phyloP scores from a whole-genome alignment of 1,140 invertebrate species.

The Heliconius himera region DNA sequence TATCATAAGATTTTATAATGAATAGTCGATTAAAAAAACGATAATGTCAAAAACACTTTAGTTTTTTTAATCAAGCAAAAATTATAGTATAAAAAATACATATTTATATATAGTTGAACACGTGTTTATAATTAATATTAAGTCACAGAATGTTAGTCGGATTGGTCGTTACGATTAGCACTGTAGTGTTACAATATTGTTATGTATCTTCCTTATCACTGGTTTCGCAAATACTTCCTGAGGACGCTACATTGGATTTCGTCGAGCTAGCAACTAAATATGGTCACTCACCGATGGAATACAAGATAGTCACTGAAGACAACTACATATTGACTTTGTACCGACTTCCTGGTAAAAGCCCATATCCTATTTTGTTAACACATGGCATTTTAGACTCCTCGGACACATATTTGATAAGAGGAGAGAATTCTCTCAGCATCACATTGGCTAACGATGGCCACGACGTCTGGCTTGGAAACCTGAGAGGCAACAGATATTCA shows the following conservation, averaged over 20 bases:
- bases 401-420: conserved; percentile 83
- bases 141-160: background rate
- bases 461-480: conserved; percentile 88
- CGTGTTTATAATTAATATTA: background rate
- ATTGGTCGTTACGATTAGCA: background rate
- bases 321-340: conserved; percentile 86
- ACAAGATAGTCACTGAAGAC: conserved; percentile 82
- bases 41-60: too few species aligned
- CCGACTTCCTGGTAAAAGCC: conserved; percentile 74
- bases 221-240: background rate
- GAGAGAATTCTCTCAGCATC: conserved; percentile 71
- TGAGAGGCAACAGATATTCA: conserved; percentile 86
- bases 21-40: too few species aligned
- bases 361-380: conserved; percentile 83
- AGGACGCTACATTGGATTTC: background rate
- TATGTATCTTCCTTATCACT: background rate
- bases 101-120: background rate
- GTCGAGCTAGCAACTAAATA: conserved; percentile 39
- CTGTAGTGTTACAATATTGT: background rate
- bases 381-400: conserved; percentile 87
- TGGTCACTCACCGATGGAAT: conserved; percentile 81
- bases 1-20: too few species aligned
- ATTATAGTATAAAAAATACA: too few species aligned
- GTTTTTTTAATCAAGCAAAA: too few species aligned
- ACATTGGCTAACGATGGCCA: conserved; percentile 77